Conservation (phyloP, 35 echinoderm and acorn worm species). For the Apostichopus californicus region DNA sequence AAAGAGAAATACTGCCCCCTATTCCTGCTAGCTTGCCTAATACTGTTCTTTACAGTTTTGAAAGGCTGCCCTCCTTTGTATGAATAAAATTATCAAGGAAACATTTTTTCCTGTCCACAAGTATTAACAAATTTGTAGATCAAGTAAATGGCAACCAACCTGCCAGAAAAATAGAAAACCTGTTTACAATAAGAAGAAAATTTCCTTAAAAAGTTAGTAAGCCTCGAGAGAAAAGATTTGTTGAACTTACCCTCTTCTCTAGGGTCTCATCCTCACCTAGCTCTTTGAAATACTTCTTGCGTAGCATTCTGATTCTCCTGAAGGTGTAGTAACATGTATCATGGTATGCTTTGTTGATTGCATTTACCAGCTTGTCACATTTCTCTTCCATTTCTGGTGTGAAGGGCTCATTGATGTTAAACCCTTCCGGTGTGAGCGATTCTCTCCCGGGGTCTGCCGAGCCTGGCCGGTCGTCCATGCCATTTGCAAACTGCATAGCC, state of each 20-base stretch:
- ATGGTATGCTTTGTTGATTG: slow-evolving; percentile 90
- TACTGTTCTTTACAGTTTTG: no score
- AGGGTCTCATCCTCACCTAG: slow-evolving; percentile 81
- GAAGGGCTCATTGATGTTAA: slow-evolving; percentile 83
- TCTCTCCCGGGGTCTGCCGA: slow-evolving; percentile 31
- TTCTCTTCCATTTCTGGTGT: slow-evolving; percentile 75
- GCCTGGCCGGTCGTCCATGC: slow-evolving; percentile 46
- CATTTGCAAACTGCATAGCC: slow-evolving; percentile 39
- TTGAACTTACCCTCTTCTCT: slow-evolving; percentile 75
- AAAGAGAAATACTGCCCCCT: no score
- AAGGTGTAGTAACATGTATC: slow-evolving; percentile 97
- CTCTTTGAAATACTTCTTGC: slow-evolving; percentile 82
- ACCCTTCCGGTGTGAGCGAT: slow-evolving; percentile 58
- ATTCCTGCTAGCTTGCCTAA: no score
- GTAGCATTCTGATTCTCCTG: slow-evolving; percentile 82
- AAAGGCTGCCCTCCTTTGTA: no score
- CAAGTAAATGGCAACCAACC: no score
- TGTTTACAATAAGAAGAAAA: no score
- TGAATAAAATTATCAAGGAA: no score
- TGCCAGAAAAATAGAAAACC: no score
- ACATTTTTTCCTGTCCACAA: no score
- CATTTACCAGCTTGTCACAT: slow-evolving; percentile 70
- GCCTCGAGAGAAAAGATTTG: not conserved
- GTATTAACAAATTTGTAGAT: no score
- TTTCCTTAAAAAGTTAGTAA: no score